Percentiles rank a stretch among this genome's conserved stretches.
These are phyloP conservation scores for Bubalus kerabau DNA, from an alignment of 2,113 vertebrate genomes.

Conservation along the genomic window DNA sequence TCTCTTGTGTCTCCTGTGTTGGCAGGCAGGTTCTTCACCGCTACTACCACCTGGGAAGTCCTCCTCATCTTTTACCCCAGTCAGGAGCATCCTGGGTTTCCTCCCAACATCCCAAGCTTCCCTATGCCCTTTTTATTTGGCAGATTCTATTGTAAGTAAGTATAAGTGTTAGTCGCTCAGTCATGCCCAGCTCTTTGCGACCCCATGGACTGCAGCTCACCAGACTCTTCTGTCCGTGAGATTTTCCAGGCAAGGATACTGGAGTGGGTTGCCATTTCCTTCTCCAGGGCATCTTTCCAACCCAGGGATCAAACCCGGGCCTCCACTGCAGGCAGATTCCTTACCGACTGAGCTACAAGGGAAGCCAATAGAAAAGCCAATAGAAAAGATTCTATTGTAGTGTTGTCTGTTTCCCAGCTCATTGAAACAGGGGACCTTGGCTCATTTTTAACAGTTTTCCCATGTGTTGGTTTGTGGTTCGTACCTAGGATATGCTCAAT, in stretches of 20 bases:
- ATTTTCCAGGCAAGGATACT: background rate
- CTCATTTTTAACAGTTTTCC: background rate
- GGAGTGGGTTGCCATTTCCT: background rate
- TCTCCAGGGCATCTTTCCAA: background rate
- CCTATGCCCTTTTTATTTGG: background rate
- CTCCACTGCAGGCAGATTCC: background rate
- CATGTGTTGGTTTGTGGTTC: background rate
- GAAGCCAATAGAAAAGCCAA: background rate
- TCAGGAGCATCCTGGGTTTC: background rate
- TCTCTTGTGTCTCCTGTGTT: background rate
- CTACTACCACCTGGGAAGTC: background rate
- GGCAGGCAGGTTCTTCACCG: background rate
- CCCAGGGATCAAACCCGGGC: background rate
- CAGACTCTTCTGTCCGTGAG: too few relatives aligned
- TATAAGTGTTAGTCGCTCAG: background rate
- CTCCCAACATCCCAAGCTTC: background rate
- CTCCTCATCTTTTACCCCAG: background rate
- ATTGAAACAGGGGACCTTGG: background rate
- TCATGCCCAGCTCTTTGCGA: rapidly evolving
- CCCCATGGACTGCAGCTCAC: too few relatives aligned
- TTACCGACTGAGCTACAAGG: background rate
- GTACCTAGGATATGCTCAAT: background rate
- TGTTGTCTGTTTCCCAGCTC: background rate
- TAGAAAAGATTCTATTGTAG: background rate
- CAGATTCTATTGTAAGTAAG: background rate